These are phyloP conservation scores for Sebastes dallii DNA, from an alignment of 2,797 vertebrate genomes.

Conservation along the genomic window DNA sequence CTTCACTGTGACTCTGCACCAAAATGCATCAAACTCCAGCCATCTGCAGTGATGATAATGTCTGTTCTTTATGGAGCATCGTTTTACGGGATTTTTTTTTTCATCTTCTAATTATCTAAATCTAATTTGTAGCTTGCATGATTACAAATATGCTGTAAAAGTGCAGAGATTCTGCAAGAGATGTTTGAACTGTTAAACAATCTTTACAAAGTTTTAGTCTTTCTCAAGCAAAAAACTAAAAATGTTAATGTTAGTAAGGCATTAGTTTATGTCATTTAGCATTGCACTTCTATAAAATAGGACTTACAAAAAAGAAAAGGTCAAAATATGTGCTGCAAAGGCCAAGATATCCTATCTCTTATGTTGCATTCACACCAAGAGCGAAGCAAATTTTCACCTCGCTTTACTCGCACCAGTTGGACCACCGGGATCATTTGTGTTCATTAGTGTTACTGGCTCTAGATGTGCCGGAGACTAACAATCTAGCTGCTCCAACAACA, in stretches of 20 bases:
- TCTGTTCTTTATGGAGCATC: neutral
- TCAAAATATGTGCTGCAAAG: neutral
- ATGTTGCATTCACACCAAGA: too few species aligned
- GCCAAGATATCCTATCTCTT: neutral
- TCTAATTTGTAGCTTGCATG: neutral
- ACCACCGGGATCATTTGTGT: too few species aligned
- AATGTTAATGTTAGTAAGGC: neutral
- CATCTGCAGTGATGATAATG: constrained; percentile 26
- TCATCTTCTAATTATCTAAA: neutral
- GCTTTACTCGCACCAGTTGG: too few species aligned
- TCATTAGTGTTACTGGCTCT: too few species aligned
- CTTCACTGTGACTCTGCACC: constrained; percentile 42
- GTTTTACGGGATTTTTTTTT: neutral
- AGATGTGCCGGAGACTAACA: too few species aligned
- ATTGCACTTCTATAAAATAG: neutral
- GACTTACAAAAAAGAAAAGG: neutral
- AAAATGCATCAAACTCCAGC: constrained; percentile 27
- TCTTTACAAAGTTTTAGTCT: too few species aligned
- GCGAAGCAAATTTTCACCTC: too few species aligned
- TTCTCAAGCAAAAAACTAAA: neutral
- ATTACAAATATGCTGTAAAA: neutral
- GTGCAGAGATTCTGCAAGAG: neutral
- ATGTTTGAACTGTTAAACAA: neutral
- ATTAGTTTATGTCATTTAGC: too few species aligned
- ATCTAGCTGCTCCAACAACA: too few species aligned